Evolutionary conservation across 2,888 invertebrate species (phyloP), one percentile per base, ranked within the genome.

Genomic region (Drosophila subsilvestris): DNA sequence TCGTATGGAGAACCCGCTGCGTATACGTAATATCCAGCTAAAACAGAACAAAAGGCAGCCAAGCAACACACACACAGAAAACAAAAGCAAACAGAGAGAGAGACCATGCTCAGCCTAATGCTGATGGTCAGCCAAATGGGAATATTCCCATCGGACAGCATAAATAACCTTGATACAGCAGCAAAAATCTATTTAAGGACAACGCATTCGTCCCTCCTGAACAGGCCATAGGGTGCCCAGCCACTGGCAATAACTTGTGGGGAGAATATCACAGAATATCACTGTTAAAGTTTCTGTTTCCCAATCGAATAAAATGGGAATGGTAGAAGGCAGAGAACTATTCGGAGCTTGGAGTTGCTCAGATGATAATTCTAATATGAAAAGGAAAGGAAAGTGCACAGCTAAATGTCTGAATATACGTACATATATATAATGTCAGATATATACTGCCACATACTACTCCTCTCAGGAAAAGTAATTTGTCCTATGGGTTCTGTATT

Each of bases 101-200:
- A 67, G 43, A n/a, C 45, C 57, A 60, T 58, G 74, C 54, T 45
- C 56, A 48, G 57, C 57, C 56, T 32, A 48, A 53, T 37, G 57
- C 58, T 53, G 54, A 42, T 54, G 58, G 75, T 48, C 17, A 61
- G 37, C 62, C 49, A 62, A 22, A 49, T 17, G 66, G 25, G 22
- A 48, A 53, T 17, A 67, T 55, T 55, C 53, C 50, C 61, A 56
- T 74, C 49, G 79, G 68, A 54, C 58, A 42, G 61, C 67, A 70
- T 74, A 71, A 74, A 81, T 71, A 81, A 76, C 87, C 85, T 81
- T 85, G 82, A 81, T 85, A 51, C 55, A 56, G 48, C 49, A 66
- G 57, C 47, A 61, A 60, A 60, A 65, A 67, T 77, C 70, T 77
- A 75, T 81, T 80, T 75, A 58, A 71, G 75, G 63, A 68, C 68